Percentiles rank a stretch among this genome's conserved stretches.
These are phyloP conservation scores for Chaetodon auriga DNA, from an alignment of 2,113 vertebrate genomes.

Conservation along the genomic window DNA sequence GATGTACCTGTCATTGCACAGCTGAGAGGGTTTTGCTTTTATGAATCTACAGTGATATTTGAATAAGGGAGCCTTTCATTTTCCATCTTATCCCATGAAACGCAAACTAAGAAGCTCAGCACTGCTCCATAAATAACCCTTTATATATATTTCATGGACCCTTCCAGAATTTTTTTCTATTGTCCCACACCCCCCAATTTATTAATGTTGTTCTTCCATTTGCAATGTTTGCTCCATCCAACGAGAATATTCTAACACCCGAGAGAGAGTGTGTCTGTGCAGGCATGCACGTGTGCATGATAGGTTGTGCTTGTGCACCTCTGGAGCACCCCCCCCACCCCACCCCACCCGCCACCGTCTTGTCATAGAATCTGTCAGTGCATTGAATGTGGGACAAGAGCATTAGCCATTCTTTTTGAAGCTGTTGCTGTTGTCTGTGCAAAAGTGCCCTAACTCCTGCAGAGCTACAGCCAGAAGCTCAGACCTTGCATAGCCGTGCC, in stretches of 20 bases:
- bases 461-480: slow-evolving; percentile 52
- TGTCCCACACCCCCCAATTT: slow-evolving; percentile 48
- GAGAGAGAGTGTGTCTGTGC: slow-evolving; percentile 17
- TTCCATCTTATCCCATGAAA: slow-evolving; percentile 42
- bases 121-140: slow-evolving; percentile 52
- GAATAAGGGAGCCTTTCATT: slow-evolving; percentile 45
- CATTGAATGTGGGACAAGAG: slow-evolving; percentile 63
- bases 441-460: slow-evolving; percentile 51
- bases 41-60: slow-evolving; percentile 56
- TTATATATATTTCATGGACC: slow-evolving; percentile 65
- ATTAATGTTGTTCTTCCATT: slow-evolving; percentile 49
- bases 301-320: slow-evolving; percentile 26
- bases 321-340: not conserved
- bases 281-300: slow-evolving; percentile 18
- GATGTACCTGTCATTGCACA: slow-evolving; percentile 21
- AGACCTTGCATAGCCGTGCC: slow-evolving; percentile 45
- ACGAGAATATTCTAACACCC: slow-evolving; percentile 49
- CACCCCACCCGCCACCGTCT: not conserved
- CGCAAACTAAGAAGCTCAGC: slow-evolving; percentile 18
- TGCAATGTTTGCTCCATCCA: slow-evolving; percentile 30
- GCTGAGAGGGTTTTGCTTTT: slow-evolving; percentile 48
- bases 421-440: slow-evolving; percentile 62
- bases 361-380: slow-evolving; percentile 60
- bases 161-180: slow-evolving; percentile 46
- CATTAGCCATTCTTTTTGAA: slow-evolving; percentile 74